Evolutionary conservation across 1,140 invertebrate species (phyloP).

Genomic region (Drosophila arizonae): DNA sequence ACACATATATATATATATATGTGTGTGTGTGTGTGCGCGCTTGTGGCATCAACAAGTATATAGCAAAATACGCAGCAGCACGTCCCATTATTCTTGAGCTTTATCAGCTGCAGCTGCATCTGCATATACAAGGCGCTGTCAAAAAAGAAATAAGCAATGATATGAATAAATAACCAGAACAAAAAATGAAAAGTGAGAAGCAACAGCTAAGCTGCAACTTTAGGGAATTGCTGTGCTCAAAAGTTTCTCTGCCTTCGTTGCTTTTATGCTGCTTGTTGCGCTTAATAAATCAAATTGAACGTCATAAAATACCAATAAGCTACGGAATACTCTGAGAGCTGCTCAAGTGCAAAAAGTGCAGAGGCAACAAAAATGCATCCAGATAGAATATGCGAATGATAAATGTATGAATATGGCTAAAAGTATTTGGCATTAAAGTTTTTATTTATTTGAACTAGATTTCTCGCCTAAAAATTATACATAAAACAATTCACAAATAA

Average conservation of each 20-base stretch:
- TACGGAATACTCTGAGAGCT: slow-evolving; percentile 1
- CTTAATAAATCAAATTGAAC: slow-evolving; percentile 41
- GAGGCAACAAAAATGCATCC: not conserved
- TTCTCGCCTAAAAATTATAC: too few species aligned
- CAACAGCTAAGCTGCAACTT: slow-evolving; percentile 16
- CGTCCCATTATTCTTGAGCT: slow-evolving; percentile 30
- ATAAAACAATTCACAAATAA: too few species aligned
- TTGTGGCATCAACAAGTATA: slow-evolving; percentile 73
- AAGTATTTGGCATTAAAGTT: too few species aligned
- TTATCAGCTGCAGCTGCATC: slow-evolving; percentile 27
- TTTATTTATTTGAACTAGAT: too few species aligned
- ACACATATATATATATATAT: not conserved
- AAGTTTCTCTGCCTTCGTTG: not conserved
- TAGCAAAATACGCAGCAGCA: slow-evolving; percentile 30
- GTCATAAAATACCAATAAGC: slow-evolving; percentile 27
- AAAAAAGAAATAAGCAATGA: slow-evolving; percentile 15
- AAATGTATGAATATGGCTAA: too few species aligned
- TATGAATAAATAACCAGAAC: not conserved
- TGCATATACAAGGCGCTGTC: slow-evolving; percentile 19
- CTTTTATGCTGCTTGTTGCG: not conserved
- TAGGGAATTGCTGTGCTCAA: not conserved
- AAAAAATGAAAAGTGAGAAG: not conserved
- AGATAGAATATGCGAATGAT: not conserved
- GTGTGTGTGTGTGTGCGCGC: slow-evolving; percentile 2
- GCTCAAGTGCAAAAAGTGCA: not conserved